These are phyloP conservation scores for Sebastes iracundus DNA, from an alignment of 2,797 vertebrate species.

Conservation along the genomic window DNA sequence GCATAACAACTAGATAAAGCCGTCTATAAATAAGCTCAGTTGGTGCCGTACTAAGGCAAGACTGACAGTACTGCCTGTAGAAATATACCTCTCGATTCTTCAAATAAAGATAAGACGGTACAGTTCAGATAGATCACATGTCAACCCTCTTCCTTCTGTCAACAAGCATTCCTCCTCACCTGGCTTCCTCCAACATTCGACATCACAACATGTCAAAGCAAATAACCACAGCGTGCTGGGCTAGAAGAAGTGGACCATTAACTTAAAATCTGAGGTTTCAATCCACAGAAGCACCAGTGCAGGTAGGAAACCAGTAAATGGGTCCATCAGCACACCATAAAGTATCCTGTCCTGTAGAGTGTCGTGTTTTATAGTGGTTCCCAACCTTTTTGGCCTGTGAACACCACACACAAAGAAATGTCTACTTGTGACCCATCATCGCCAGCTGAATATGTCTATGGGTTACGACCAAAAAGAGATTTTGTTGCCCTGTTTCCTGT, in stretches of 20 bases:
- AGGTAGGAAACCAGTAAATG: background rate
- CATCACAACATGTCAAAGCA: conserved; percentile 22
- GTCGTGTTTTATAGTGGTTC: background rate
- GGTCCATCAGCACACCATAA: background rate
- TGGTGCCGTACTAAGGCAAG: conserved; percentile 38
- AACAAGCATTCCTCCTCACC: conserved; percentile 21
- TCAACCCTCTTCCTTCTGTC: conserved; percentile 16
- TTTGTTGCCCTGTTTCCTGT: background rate
- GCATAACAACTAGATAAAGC: conserved; percentile 53
- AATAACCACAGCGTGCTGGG: conserved; percentile 3
- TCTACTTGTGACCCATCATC: background rate
- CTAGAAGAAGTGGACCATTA: conserved; percentile 3
- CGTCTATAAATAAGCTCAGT: conserved; percentile 72
- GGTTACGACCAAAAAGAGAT: background rate
- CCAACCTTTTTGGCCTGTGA: background rate
- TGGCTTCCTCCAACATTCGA: background rate
- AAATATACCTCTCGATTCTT: conserved; percentile 40
- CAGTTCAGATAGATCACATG: conserved; percentile 13
- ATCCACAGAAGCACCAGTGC: background rate
- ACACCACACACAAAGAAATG: background rate
- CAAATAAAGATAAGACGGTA: conserved; percentile 39
- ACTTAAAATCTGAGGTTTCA: background rate
- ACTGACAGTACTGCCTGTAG: conserved; percentile 40
- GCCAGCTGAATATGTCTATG: background rate
- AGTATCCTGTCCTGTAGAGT: background rate